A percentile compares a stretch with the other conserved stretches of the same genome.
These are phyloP conservation scores for Aratinga solstitialis DNA, from an alignment of 2,797 vertebrate species.

Conservation along the genomic window DNA sequence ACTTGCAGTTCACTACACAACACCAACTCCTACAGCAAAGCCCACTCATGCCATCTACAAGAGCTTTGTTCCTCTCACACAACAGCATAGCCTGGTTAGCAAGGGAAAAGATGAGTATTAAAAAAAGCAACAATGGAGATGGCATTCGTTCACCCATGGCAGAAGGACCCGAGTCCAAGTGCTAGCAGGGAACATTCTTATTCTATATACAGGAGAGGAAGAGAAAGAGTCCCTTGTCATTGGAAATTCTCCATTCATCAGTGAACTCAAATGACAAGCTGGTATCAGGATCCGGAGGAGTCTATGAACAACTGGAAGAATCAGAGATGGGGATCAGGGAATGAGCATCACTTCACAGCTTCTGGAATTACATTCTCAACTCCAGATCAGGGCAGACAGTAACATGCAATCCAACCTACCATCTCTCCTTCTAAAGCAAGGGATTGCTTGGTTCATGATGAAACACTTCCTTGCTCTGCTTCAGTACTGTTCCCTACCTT, in stretches of 20 bases:
- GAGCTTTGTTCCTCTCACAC: constrained; percentile 16
- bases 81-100: constrained; percentile 2
- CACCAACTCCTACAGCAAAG: not conserved
- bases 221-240: constrained; percentile 64
- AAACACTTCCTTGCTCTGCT: not conserved
- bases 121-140: constrained; percentile 63
- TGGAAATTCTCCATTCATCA: constrained; percentile 56
- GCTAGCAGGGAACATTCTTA: constrained; percentile 61
- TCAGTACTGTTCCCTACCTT: not conserved
- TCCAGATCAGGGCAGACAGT: constrained; percentile 49
- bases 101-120: constrained; percentile 39
- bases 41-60: not conserved
- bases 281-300: constrained; percentile 50
- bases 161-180: constrained; percentile 53
- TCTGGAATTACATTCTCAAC: constrained; percentile 46
- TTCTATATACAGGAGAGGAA: constrained; percentile 70
- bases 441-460: not conserved
- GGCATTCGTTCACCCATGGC: constrained; percentile 53
- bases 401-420: constrained; percentile 37
- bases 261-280: constrained; percentile 50
- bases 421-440: constrained; percentile 12
- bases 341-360: constrained; percentile 44
- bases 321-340: constrained; percentile 55
- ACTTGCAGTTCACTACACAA: not conserved
- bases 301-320: constrained; percentile 60